Conservation (phyloP, 1,140 invertebrate species). For the Gryon sp. region DNA sequence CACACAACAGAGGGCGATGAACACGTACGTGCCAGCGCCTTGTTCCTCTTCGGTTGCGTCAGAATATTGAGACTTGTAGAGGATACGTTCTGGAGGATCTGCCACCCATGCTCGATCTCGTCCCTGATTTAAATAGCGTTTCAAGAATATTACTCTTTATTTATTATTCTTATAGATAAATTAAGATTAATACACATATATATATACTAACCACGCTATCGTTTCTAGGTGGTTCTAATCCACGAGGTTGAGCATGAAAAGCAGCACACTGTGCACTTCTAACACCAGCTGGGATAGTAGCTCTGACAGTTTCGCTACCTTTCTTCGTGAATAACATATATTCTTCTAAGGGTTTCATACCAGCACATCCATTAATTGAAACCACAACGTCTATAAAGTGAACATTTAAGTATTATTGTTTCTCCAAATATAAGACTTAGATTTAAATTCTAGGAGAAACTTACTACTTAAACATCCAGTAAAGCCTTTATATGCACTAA, state of each 20-base stretch:
- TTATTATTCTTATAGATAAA: slow-evolving; percentile 3
- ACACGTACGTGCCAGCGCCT: slow-evolving; percentile 85
- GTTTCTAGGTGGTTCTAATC: slow-evolving; percentile 83
- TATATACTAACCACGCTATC: slow-evolving; percentile 82
- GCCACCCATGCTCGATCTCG: slow-evolving; percentile 89
- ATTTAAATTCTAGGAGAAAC: not conserved
- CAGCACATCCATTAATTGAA: slow-evolving; percentile 86
- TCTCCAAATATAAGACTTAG: no score
- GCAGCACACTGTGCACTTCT: slow-evolving; percentile 90
- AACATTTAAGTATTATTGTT: slow-evolving; percentile 10
- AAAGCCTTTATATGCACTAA: slow-evolving; percentile 90
- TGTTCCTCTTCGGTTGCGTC: slow-evolving; percentile 87
- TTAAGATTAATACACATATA: not conserved
- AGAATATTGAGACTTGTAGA: slow-evolving; percentile 86
- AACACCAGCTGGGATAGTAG: slow-evolving; percentile 90
- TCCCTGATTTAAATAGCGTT: slow-evolving; percentile 82
- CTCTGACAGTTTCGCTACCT: slow-evolving; percentile 88
- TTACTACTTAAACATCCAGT: slow-evolving; percentile 94
- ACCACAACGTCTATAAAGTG: slow-evolving; percentile 86
- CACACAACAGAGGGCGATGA: slow-evolving; percentile 84
- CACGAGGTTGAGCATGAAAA: slow-evolving; percentile 83
- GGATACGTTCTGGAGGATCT: slow-evolving; percentile 86
- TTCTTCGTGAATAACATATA: slow-evolving; percentile 92
- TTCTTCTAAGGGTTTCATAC: slow-evolving; percentile 91
- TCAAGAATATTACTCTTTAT: slow-evolving; percentile 20